These are phyloP conservation scores for Cerceris ruficornis DNA, from an alignment of 2,888 invertebrate species.

Conservation along the genomic window DNA sequence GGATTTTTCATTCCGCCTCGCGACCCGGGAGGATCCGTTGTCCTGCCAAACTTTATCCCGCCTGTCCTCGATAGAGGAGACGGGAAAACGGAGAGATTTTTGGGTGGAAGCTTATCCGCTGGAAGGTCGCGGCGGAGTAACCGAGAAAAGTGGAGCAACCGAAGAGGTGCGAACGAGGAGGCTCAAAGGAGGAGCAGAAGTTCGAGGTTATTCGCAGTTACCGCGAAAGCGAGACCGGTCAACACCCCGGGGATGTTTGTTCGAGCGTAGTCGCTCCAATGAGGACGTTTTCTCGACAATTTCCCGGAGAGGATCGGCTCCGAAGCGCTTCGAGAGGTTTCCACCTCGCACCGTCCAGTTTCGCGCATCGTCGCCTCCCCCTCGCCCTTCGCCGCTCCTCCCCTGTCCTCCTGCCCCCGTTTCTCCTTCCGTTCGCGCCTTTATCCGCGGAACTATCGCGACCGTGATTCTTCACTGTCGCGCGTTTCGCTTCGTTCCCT, in stretches of 20 bases:
- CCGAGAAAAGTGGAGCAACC: not conserved
- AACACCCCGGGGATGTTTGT: slow-evolving; percentile 33
- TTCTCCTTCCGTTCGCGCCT: not conserved
- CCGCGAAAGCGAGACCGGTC: slow-evolving; percentile 1
- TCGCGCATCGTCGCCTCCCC: not conserved
- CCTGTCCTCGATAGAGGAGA: slow-evolving; percentile 20
- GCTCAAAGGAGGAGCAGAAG: not conserved
- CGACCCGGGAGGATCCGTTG: slow-evolving; percentile 34
- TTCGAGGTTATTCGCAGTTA: slow-evolving; percentile 21
- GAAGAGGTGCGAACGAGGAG: not conserved
- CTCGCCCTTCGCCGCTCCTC: not conserved
- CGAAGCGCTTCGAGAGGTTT: slow-evolving; percentile 9
- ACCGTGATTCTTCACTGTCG: too few relatives aligned
- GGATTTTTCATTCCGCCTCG: slow-evolving; percentile 53
- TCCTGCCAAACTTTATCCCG: slow-evolving; percentile 31
- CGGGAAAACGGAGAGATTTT: slow-evolving; percentile 18
- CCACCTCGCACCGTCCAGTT: not conserved
- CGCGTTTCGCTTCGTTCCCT: too few relatives aligned
- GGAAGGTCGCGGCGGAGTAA: not conserved
- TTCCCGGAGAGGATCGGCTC: slow-evolving; percentile 23
- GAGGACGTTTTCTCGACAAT: slow-evolving; percentile 27
- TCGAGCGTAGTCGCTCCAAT: slow-evolving; percentile 13
- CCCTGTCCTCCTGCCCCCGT: not conserved
- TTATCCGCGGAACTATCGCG: not conserved
- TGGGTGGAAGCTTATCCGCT: not conserved